Percentiles rank a stretch among this genome's conserved stretches.
Conservation (phyloP, 2,888 invertebrate species). For the Eudemis profundana region DNA sequence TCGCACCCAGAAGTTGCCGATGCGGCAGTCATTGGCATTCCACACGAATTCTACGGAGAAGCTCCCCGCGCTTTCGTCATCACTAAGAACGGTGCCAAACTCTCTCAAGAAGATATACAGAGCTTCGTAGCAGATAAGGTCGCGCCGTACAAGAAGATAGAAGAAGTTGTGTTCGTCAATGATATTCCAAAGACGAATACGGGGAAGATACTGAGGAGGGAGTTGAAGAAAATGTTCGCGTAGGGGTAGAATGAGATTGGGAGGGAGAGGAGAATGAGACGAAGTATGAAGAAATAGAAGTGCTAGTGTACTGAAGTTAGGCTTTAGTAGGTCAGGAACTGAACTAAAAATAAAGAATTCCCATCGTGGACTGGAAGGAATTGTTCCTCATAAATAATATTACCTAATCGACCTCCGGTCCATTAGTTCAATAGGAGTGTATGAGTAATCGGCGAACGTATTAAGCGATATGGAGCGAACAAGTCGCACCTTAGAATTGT, state of each 20-base stretch:
- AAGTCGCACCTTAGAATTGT: too few species aligned
- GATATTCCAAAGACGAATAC: constrained; percentile 91
- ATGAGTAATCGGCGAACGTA: too few species aligned
- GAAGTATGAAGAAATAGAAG: too few species aligned
- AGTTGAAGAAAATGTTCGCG: constrained; percentile 83
- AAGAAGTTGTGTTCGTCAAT: constrained; percentile 87
- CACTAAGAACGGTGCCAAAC: constrained; percentile 75
- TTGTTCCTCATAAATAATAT: too few species aligned
- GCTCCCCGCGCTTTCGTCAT: constrained; percentile 92
- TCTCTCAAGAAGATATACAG: constrained; percentile 76
- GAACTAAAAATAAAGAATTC: too few species aligned
- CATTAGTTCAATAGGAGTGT: too few species aligned
- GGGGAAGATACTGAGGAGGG: constrained; percentile 91
- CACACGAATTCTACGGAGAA: constrained; percentile 90
- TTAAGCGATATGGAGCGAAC: too few species aligned
- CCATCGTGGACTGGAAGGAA: too few species aligned
- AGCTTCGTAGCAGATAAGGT: constrained; percentile 88
- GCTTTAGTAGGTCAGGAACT: too few species aligned
- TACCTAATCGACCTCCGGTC: too few species aligned
- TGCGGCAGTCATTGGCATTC: constrained; percentile 93
- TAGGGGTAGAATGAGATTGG: constrained; percentile 46
- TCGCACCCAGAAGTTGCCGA: constrained; percentile 91
- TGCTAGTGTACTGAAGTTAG: too few species aligned
- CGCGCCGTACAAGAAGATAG: constrained; percentile 91
- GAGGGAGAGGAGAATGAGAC: constrained; percentile 1